phyloP scores from a whole-genome alignment of 2,888 invertebrate genomes.

The Nymphalis polychloros region DNA sequence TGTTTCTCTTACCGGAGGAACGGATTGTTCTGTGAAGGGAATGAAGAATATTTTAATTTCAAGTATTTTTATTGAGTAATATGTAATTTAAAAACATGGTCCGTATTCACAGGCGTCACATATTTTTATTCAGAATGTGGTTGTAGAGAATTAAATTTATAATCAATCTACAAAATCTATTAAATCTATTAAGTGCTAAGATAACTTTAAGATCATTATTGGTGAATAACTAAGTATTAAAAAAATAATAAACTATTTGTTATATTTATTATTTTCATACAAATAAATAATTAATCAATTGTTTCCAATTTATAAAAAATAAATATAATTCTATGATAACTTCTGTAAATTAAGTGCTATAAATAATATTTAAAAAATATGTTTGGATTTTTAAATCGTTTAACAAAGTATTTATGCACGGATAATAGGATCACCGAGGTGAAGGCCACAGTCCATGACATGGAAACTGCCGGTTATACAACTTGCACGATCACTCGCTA shows the following conservation, averaged over 20 bases:
- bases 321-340: too few species aligned
- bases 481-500: conserved; percentile 62
- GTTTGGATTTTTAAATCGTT: not conserved
- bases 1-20: conserved; percentile 47
- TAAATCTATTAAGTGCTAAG: too few species aligned
- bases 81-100: not conserved
- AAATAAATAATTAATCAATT: too few species aligned
- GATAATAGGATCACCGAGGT: conserved; percentile 46
- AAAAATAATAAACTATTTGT: too few species aligned
- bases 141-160: not conserved
- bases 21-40: not conserved
- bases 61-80: not conserved
- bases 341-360: too few species aligned
- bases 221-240: too few species aligned
- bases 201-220: too few species aligned
- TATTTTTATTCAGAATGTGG: not conserved
- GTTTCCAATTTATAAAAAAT: too few species aligned
- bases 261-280: too few species aligned
- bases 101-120: not conserved
- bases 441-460: conserved; percentile 61
- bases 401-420: conserved; percentile 12
- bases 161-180: too few species aligned
- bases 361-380: not conserved
- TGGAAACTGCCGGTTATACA: conserved; percentile 61
- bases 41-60: not conserved